phyloP scores from a whole-genome alignment of 2,888 invertebrate species.

The Unio pictorum region DNA sequence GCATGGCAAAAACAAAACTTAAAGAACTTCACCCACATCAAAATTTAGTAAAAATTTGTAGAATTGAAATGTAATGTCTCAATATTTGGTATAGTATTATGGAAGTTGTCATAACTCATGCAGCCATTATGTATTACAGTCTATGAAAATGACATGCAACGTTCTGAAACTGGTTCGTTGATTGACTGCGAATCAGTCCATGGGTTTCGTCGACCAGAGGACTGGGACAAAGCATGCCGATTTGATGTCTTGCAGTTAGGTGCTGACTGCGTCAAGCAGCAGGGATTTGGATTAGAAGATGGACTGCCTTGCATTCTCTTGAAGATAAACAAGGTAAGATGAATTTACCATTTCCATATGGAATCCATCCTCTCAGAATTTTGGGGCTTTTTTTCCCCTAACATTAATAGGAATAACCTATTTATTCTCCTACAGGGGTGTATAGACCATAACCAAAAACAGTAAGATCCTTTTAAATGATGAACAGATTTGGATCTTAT shows the following conservation, averaged over 20 bases:
- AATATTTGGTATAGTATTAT: too few species aligned
- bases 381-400: too few species aligned
- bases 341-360: not conserved
- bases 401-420: too few species aligned
- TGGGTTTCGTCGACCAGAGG: slow-evolving; percentile 75
- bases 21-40: too few species aligned
- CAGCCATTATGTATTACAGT: slow-evolving; percentile 34
- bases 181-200: slow-evolving; percentile 77
- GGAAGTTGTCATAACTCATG: not conserved
- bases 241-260: slow-evolving; percentile 79
- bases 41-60: too few species aligned
- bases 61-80: too few species aligned
- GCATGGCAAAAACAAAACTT: too few species aligned
- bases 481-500: too few species aligned
- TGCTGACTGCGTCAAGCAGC: slow-evolving; percentile 78
- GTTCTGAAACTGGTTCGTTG: slow-evolving; percentile 73
- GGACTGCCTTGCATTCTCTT: slow-evolving; percentile 94
- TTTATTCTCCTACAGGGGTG: too few species aligned
- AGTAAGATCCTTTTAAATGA: too few species aligned
- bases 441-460: too few species aligned
- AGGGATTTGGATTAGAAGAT: slow-evolving; percentile 88
- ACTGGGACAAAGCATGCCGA: slow-evolving; percentile 80
- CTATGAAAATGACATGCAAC: slow-evolving; percentile 63
- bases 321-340: slow-evolving; percentile 91
- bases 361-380: not conserved